Evolutionary conservation across 2,888 invertebrate species (phyloP), one percentile per base, ranked within the genome.

Genomic region (Heterodera filipjevi): DNA sequence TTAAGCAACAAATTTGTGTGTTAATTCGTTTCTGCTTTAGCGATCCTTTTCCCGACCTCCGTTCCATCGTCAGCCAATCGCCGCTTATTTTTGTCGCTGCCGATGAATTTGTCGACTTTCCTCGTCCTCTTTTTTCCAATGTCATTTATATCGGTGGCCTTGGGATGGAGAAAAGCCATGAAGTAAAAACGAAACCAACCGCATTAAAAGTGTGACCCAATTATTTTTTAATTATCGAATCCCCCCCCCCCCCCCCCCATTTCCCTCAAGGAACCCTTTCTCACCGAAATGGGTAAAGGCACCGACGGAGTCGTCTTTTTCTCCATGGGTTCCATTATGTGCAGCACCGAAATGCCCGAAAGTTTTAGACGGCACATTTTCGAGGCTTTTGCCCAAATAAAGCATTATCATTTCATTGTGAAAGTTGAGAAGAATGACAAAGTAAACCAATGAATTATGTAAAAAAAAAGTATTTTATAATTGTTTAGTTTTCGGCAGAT

Each of bases 381-480:
- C 39, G 75, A 79, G 14, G 78, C 81, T 10, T 82, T 84, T 8
- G 77, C 84, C 66, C 46, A 76, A 5, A 80, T 86, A 66, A 66
- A 78, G 6, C 78, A 84, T 30, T 86, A 86, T 64, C 81, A 84
- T 46, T 84, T 86, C 68, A 82, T 86, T 35, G 71, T 85, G 12
- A 84, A 83, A 71, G 81, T 85, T 8, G 85, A 85, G 59, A 80
- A 83, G 39, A 53, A 79, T 30, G 85, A 85, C 72, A 78, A 30
- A 8, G 82, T 83, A 44, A 49, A 32, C 30, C 30, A n/a, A 19
- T 30, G 49, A n/a, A 73, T 8, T 44, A 53, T 30, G 35, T n/a
- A 10, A n/a, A 73, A n/a, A 39, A 3, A 12, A 73, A 35, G 22
- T n/a, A 46, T 27, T 39, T 27, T 46, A 19, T 19, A 53, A 49